Percentiles rank a stretch among this genome's conserved stretches.
Conservation (phyloP, 2,888 invertebrate genomes). For the Platycnemis pennipes region DNA sequence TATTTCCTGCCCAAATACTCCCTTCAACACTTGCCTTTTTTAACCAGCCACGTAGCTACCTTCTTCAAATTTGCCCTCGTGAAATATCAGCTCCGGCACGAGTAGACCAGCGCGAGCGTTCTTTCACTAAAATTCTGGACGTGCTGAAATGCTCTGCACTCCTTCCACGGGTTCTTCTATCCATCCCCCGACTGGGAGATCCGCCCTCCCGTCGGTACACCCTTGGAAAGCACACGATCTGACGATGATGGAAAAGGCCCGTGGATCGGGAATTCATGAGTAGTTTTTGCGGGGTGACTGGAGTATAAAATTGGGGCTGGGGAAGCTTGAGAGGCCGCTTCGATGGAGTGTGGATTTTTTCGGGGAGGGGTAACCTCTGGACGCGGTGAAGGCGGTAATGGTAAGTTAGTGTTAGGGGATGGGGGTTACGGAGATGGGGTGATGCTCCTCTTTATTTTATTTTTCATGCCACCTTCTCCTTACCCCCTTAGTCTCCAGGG, state of each 20-base stretch:
- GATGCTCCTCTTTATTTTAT: background rate
- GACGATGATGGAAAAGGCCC: background rate
- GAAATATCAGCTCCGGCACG: background rate
- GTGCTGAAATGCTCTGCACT: background rate
- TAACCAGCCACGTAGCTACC: too few species aligned
- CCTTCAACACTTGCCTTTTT: too few species aligned
- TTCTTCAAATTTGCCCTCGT: background rate
- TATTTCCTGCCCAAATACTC: too few species aligned
- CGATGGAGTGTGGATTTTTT: background rate
- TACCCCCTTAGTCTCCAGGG: background rate
- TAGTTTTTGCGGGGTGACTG: background rate
- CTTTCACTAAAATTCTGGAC: background rate
- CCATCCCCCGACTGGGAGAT: background rate
- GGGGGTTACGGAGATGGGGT: too few species aligned
- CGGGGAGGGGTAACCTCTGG: background rate
- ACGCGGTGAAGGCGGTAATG: background rate
- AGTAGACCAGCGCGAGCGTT: background rate
- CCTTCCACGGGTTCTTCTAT: background rate
- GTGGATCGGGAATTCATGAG: background rate
- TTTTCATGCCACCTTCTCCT: background rate
- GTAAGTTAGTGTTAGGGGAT: background rate
- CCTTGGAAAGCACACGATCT: background rate
- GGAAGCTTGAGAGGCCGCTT: background rate
- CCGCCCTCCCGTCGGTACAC: background rate
- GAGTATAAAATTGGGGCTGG: background rate